Percentiles rank a stretch among this genome's conserved stretches.
Evolutionary conservation across 2,888 invertebrate genomes (phyloP).

Genomic region (Rhagonycha fulva): DNA sequence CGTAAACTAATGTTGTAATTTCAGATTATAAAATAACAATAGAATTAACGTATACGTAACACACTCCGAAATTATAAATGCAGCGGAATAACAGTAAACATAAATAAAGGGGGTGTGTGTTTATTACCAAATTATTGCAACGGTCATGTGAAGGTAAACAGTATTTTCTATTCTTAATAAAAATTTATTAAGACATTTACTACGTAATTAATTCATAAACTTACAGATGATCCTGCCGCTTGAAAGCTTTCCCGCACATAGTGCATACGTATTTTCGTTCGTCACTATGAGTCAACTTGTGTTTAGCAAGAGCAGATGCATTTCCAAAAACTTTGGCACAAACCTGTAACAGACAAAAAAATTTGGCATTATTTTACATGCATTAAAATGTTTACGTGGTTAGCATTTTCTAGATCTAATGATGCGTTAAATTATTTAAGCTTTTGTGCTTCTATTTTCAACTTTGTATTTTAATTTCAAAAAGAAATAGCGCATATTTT

Average conservation of each 20-base stretch:
- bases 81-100: background rate
- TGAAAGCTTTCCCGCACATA: slow-evolving; percentile 96
- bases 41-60: background rate
- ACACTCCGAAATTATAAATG: background rate
- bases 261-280: slow-evolving; percentile 95
- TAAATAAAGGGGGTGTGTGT: background rate
- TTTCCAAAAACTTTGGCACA: slow-evolving; percentile 97
- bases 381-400: background rate
- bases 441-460: background rate
- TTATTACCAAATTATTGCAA: background rate
- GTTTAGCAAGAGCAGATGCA: slow-evolving; percentile 94
- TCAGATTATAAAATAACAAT: background rate
- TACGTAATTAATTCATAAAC: slow-evolving; percentile 54
- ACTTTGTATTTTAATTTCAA: background rate
- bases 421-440: background rate
- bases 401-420: background rate
- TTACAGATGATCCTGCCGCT: slow-evolving; percentile 98
- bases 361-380: slow-evolving; percentile 11
- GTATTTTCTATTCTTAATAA: background rate
- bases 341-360: slow-evolving; percentile 64
- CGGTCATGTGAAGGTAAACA: background rate
- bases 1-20: background rate
- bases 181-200: slow-evolving; percentile 1
- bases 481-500: background rate
- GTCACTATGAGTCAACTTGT: slow-evolving; percentile 97